Conservation (phyloP, 2,113 vertebrate genomes). For the Excalfactoria chinensis region DNA sequence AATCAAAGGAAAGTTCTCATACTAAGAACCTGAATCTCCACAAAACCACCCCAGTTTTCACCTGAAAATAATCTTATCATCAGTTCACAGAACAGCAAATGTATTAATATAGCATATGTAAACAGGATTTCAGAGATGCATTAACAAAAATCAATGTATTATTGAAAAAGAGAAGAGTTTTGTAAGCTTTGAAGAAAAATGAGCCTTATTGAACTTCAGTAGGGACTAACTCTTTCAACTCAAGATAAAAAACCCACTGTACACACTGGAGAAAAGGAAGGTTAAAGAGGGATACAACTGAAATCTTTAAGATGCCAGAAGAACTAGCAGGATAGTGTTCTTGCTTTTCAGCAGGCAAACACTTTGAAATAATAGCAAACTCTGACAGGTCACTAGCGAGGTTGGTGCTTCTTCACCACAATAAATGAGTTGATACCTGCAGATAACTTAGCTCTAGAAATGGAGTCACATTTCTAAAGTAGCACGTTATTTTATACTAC, state of each 20-base stretch:
- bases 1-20: background rate
- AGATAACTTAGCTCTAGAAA: conserved; percentile 14
- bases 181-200: background rate
- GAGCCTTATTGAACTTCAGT: background rate
- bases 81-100: background rate
- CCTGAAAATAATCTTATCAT: background rate
- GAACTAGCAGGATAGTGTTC: background rate
- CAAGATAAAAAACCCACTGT: background rate
- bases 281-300: background rate
- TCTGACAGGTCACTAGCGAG: background rate
- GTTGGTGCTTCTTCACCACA: background rate
- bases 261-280: background rate
- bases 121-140: background rate
- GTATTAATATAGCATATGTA: background rate
- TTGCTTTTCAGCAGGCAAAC: background rate
- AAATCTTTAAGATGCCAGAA: background rate
- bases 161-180: background rate
- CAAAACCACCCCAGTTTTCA: background rate
- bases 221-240: background rate
- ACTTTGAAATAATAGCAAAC: conserved; percentile 20
- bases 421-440: background rate
- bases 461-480: background rate
- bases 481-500: background rate
- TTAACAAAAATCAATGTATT: background rate
- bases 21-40: background rate